Evolutionary conservation across 2,888 invertebrate species (phyloP).

Genomic region (Andrena fulva): DNA sequence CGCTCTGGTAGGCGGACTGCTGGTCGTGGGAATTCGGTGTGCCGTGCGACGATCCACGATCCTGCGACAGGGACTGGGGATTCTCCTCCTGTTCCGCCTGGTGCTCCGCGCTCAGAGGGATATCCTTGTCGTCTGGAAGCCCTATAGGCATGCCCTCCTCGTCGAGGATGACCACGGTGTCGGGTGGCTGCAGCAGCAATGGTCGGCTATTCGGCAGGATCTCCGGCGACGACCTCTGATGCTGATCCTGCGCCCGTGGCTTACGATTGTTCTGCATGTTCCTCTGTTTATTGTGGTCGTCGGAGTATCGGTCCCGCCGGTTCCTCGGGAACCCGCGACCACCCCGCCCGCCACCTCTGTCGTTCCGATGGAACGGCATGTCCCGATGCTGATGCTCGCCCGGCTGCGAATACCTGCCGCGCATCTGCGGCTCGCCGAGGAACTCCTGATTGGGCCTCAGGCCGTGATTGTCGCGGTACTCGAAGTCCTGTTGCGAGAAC

Average conservation of each 20-base stretch:
- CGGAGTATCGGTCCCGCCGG: slow-evolving; percentile 76
- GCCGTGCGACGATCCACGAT: slow-evolving; percentile 43
- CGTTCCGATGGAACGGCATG: slow-evolving; percentile 74
- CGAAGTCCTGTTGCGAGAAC: slow-evolving; percentile 74
- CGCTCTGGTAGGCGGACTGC: slow-evolving; percentile 31
- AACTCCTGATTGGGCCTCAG: slow-evolving; percentile 73
- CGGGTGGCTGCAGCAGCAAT: slow-evolving; percentile 72
- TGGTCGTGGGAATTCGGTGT: slow-evolving; percentile 48
- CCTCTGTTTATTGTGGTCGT: slow-evolving; percentile 74
- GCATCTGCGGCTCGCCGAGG: slow-evolving; percentile 68
- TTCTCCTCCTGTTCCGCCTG: slow-evolving; percentile 42
- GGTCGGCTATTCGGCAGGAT: slow-evolving; percentile 67
- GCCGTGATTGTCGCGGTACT: slow-evolving; percentile 74
- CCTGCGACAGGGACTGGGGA: slow-evolving; percentile 21
- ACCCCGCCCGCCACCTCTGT: slow-evolving; percentile 72
- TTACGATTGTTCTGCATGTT: slow-evolving; percentile 71
- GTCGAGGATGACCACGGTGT: slow-evolving; percentile 75
- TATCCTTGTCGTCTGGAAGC: slow-evolving; percentile 67
- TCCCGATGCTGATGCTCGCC: slow-evolving; percentile 74
- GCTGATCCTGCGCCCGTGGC: slow-evolving; percentile 64
- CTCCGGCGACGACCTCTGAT: slow-evolving; percentile 69
- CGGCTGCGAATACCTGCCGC: slow-evolving; percentile 68
- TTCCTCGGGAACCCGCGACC: slow-evolving; percentile 76
- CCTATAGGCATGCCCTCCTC: slow-evolving; percentile 76
- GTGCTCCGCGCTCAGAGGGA: slow-evolving; percentile 22